Evolutionary conservation across 2,113 vertebrate genomes (phyloP), one percentile per base, ranked within the genome.

Genomic region (Ranitomeya variabilis): DNA sequence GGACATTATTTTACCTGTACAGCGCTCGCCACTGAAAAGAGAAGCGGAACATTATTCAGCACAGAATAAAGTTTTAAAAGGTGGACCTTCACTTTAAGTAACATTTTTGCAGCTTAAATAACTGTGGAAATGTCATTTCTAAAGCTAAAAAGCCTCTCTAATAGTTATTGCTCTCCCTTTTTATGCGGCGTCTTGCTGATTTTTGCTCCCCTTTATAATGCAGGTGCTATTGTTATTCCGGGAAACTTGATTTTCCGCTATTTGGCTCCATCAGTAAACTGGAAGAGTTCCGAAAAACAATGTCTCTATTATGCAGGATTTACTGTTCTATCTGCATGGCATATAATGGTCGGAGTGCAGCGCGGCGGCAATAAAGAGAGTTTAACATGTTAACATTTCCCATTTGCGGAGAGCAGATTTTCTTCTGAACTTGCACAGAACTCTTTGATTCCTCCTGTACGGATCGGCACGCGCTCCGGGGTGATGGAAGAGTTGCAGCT

Each of bases 241-340:
- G 13, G 64, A 66, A 86, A 77, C 60, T 45, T 54, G 59, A 54
- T 67, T 86, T 79, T 79, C 86, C 62, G 51, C 79, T 55, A 31
- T 51, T 14, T 86, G 59, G 60, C 77, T 87, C 1, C 23, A 79
- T 67, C 60, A 26, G 23, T 69, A 62, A 66, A 69, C 71, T 86
- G 85, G 85, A 86, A 86, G 73, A 54, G 74, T 54, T 86, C 74
- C 45, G 51, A 26, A 87, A 80, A 80, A 80, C 85, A 80, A 60
- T 81, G 78, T 23, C 66, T 60, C 54, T 45, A 51, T 87, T 67
- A 73, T 60, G 80, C 12, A 69, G 45, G 79, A 69, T 87, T 87
- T 87, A 69, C 77, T 69, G 77, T 71, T 13, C 26, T 31, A 37
- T 59, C 51, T 69, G 19, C 45, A 10, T 52, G 51, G 76, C 16